Base-by-base conservation (phyloP, 1,140 invertebrate species). In the Pectinophora gossypiella region DNA sequence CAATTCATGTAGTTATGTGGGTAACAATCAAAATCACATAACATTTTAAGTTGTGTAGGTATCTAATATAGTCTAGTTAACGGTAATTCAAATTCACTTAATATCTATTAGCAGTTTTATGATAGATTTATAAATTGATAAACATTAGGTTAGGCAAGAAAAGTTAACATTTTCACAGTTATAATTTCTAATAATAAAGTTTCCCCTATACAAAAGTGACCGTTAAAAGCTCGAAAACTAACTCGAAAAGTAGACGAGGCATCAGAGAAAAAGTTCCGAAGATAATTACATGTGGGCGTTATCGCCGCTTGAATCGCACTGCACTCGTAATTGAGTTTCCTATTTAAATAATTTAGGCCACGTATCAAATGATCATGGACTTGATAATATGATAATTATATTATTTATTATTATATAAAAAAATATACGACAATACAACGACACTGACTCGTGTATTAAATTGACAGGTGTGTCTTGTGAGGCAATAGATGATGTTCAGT, bases 231-330 rank as follows among this genome's bases (percentile, higher is more conserved):
- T 59, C 56, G 51, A 67, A 70, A 67, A 71, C 48, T 59, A 60
- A 47, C 23, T 61, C 43, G 23, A 42, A 50, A 54, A 47, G 49
- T 53, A 51, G 23, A 57, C 36, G 36, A 40, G 13, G n/a, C n/a
- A 6, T 40, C 36, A 15, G 36, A 63, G 51, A 67, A 71, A 68
- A 60, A 16, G 44, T 52, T 61, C 51, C 48, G 51, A 62, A 68
- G 51, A 65, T 73, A 76, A 77, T 76, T 76, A 70, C 56, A 78
- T 68, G 62, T 44, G 72, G 71, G 67, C 54, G 57, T 55, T 76
- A 76, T 79, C 71, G 45, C 47, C 51, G 47, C 23, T 27, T 45
- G 50, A 61, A 72, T 73, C 70, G 58, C 59, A 38, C 51, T 44
- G 45, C 48, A 60, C 56, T 56, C 51, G 52, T 66, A 76, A 74